Evolutionary conservation across 2,113 vertebrate genomes (phyloP).

Genomic region (Triplophysa rosa): DNA sequence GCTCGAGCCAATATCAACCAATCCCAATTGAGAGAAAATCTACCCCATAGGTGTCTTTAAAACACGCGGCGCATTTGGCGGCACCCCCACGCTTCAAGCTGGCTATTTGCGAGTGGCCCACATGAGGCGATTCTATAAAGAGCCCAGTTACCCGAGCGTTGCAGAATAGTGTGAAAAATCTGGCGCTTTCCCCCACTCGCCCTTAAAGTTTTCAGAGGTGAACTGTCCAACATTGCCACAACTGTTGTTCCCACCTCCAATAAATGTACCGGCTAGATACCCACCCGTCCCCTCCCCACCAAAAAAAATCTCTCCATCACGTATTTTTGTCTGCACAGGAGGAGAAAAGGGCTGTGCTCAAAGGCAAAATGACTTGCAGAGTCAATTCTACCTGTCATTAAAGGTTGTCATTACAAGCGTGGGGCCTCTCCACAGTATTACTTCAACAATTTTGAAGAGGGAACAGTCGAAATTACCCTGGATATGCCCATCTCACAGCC

Average conservation of each 20-base stretch:
- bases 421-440: background rate
- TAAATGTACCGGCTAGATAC: background rate
- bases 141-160: slow-evolving; percentile 7
- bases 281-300: background rate
- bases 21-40: slow-evolving; percentile 21
- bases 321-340: slow-evolving; percentile 25
- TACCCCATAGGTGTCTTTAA: slow-evolving; percentile 41
- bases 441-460: slow-evolving; percentile 21
- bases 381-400: slow-evolving; percentile 31
- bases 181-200: background rate
- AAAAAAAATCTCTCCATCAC: background rate
- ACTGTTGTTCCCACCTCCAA: background rate
- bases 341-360: slow-evolving; percentile 20
- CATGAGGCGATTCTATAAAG: slow-evolving; percentile 26
- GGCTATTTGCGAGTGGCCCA: slow-evolving; percentile 7
- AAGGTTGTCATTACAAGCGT: slow-evolving; percentile 15
- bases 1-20: slow-evolving; percentile 29
- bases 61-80: slow-evolving; percentile 30
- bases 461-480: slow-evolving; percentile 9
- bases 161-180: background rate
- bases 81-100: slow-evolving; percentile 15
- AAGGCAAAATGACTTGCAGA: slow-evolving; percentile 31
- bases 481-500: slow-evolving; percentile 2
- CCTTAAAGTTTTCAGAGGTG: slow-evolving; percentile 30
- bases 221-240: slow-evolving; percentile 11